Evolutionary conservation across 2,113 vertebrate genomes (phyloP), one percentile per base, ranked within the genome.

Genomic region (Oryzias melastigma): DNA sequence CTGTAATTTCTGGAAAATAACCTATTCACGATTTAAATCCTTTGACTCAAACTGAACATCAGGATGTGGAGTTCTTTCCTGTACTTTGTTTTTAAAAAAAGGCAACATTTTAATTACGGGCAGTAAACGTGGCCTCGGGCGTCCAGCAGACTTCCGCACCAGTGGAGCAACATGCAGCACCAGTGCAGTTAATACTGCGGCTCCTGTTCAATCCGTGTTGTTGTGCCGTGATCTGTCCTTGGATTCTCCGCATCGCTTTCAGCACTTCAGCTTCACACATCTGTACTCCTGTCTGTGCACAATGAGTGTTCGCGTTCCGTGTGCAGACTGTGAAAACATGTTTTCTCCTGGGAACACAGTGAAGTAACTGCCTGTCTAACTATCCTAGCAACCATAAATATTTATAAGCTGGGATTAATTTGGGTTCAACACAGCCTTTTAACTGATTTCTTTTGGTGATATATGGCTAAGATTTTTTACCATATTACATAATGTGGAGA

Each of bases 381-480:
- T 77, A 60, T 48, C 15, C 51, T 62, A 60, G 18, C 63, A 44
- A 52, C 45, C 49, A 68, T 83, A 82, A 69, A 86, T 85, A 86
- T 88, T 81, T 82, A 86, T 84, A 69, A 58, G 62, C 12, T 29
- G 44, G 42, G 49, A 80, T 60, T 78, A 60, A 57, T 68, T 68
- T 54, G 62, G 60, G 59, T 70, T 68, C 58, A 74, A 19, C 19
- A 22, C 57, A 52, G 53, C 27, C 45, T 76, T 68, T 83, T 42
- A 77, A 51, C 56, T 1, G 35, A 73, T 77, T 84, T 40, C 51
- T 57, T 78, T 69, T 58, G 46, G 25, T 70, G 49, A 66, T 63
- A 22, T 57, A 44, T 16, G 13, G 16, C 17, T 62, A 52, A 66
- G 15, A 68, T 59, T 7, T 68, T 47, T 20, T 22, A 22, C 25